Evolutionary conservation across 2,888 invertebrate species (phyloP).

Genomic region (Lasioglossum pauxillum): DNA sequence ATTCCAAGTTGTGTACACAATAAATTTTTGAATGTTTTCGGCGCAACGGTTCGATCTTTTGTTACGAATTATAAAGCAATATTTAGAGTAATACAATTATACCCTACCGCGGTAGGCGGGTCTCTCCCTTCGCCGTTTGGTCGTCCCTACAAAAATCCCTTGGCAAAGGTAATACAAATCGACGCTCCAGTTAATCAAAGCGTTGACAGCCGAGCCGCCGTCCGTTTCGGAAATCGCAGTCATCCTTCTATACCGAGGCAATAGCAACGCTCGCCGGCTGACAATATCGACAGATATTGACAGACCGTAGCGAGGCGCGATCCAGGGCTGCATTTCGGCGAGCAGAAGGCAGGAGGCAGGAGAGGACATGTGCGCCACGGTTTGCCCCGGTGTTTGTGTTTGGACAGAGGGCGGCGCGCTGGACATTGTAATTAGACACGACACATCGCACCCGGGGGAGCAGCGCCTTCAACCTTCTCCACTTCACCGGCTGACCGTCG

Average conservation of each 20-base stretch:
- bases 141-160: not conserved
- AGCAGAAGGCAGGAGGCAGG: conserved; percentile 15
- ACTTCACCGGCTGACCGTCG: conserved; percentile 45
- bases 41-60: no score
- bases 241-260: conserved; percentile 19
- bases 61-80: no score
- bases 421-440: conserved; percentile 84
- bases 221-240: conserved; percentile 26
- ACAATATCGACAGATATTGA: conserved; percentile 78
- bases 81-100: no score
- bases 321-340: conserved; percentile 61
- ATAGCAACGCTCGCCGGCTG: conserved; percentile 44
- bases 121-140: no score
- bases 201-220: conserved; percentile 11
- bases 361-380: conserved; percentile 33
- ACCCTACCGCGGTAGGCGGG: no score
- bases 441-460: conserved; percentile 83
- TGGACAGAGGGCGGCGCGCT: conserved; percentile 79
- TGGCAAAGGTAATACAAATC: conserved; percentile 5
- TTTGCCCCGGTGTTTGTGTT: conserved; percentile 81
- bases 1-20: no score
- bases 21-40: no score
- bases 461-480: conserved; percentile 32
- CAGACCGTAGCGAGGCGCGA: conserved; percentile 69
- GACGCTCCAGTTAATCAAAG: conserved; percentile 14